Evolutionary conservation across 2,113 vertebrate genomes (phyloP).

Genomic region (Oncorhynchus nerka): DNA sequence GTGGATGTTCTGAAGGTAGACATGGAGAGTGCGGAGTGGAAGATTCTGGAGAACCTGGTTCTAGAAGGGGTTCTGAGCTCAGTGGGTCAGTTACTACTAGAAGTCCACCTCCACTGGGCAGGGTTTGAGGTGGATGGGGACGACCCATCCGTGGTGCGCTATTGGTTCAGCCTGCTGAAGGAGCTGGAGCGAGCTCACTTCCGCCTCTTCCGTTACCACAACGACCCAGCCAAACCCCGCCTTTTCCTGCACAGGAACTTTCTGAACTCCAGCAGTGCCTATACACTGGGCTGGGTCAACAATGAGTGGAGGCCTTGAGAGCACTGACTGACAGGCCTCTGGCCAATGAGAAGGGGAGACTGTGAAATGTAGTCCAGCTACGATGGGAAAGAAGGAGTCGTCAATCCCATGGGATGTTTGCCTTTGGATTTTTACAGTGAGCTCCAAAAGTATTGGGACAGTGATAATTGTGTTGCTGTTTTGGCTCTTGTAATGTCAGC

Average conservation of each 20-base stretch:
- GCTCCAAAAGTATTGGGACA: too few species aligned
- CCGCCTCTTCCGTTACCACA: conserved; percentile 85
- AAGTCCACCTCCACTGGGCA: conserved; percentile 93
- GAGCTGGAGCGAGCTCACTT: conserved; percentile 87
- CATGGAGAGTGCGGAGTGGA: conserved; percentile 96
- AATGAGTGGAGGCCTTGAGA: conserved; percentile 77
- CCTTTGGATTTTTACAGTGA: too few species aligned
- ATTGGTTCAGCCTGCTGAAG: conserved; percentile 94
- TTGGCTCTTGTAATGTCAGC: too few species aligned
- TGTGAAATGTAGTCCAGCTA: conserved; percentile 1
- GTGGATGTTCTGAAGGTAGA: conserved; percentile 92
- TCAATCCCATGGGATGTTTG: background rate
- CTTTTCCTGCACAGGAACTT: conserved; percentile 85
- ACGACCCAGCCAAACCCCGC: conserved; percentile 80
- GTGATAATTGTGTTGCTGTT: too few species aligned
- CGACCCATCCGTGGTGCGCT: conserved; percentile 85
- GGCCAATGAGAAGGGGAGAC: background rate
- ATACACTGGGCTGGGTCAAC: conserved; percentile 91
- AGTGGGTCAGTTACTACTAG: conserved; percentile 89
- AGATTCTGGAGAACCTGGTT: conserved; percentile 93
- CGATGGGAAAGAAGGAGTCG: background rate
- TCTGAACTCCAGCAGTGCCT: conserved; percentile 89
- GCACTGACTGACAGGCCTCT: background rate
- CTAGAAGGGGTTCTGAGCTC: conserved; percentile 86
- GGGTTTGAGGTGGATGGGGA: conserved; percentile 92